Evolutionary conservation across 2,113 vertebrate genomes (phyloP).

Genomic region (Halcyon malimbica): DNA sequence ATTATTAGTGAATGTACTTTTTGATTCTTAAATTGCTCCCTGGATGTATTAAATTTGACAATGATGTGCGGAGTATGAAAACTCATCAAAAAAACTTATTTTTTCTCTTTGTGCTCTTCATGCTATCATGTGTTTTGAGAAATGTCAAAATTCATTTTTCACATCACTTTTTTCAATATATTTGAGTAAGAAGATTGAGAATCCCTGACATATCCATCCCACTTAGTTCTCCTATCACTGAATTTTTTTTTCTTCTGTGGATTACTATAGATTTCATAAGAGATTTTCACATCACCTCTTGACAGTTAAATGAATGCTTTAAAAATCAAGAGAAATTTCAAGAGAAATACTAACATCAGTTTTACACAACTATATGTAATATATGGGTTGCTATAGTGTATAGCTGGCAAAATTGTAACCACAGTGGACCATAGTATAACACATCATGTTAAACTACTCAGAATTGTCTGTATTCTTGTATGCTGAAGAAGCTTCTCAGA

Average conservation of each 20-base stretch:
- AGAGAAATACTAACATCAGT: neutral
- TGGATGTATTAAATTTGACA: neutral
- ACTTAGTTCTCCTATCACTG: neutral
- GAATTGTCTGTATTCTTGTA: neutral
- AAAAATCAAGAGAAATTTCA: neutral
- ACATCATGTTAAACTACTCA: fast-evolving
- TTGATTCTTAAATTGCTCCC: neutral
- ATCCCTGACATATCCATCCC: neutral
- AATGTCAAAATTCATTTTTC: neutral
- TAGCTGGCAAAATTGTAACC: neutral
- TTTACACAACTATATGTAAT: neutral
- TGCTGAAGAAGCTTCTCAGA: neutral
- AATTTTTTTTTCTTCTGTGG: neutral
- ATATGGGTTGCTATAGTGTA: neutral
- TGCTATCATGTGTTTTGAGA: neutral
- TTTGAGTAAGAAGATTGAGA: neutral
- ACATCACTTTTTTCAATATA: neutral
- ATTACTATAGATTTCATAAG: neutral
- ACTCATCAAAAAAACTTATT: neutral
- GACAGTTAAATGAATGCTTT: neutral
- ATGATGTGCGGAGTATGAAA: neutral
- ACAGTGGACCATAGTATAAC: neutral
- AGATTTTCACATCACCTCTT: neutral
- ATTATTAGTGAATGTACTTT: neutral
- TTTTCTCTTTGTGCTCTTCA: neutral